phyloP scores from a whole-genome alignment of 2,797 vertebrate genomes.

The Megaceryle alcyon region DNA sequence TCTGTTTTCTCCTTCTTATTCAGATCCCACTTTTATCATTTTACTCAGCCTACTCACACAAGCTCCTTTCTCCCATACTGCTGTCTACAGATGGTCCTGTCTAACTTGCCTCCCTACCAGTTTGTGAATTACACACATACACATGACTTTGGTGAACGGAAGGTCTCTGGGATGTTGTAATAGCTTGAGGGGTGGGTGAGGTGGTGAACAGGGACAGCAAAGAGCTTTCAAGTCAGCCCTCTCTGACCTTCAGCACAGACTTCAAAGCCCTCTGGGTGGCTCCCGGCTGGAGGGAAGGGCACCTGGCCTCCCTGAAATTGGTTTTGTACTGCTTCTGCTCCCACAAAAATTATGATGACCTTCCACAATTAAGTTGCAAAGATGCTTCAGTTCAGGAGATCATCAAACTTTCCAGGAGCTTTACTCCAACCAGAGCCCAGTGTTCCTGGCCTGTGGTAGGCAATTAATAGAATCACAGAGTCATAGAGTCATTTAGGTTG shows the following conservation, averaged over 20 bases:
- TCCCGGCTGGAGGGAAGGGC: background rate
- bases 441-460: too few relatives aligned
- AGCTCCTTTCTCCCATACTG: background rate
- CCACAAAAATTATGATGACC: rapidly evolving
- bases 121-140: background rate
- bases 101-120: background rate
- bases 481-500: background rate
- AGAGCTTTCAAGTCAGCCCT: background rate
- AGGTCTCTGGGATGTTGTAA: background rate
- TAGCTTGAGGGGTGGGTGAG: background rate
- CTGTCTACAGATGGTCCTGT: background rate
- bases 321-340: background rate
- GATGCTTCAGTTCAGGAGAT: background rate
- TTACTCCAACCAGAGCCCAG: background rate
- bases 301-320: rapidly evolving
- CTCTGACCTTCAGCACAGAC: background rate
- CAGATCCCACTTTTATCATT: background rate
- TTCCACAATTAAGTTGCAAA: background rate
- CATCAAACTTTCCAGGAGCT: background rate
- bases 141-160: background rate
- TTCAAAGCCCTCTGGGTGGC: background rate
- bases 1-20: background rate
- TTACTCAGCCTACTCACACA: background rate
- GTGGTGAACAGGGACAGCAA: background rate
- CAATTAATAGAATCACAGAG: background rate